Percentiles rank a stretch among this genome's conserved stretches.
These are phyloP conservation scores for Sigmodon hispidus DNA, from an alignment of 2,113 vertebrate genomes.

Conservation along the genomic window DNA sequence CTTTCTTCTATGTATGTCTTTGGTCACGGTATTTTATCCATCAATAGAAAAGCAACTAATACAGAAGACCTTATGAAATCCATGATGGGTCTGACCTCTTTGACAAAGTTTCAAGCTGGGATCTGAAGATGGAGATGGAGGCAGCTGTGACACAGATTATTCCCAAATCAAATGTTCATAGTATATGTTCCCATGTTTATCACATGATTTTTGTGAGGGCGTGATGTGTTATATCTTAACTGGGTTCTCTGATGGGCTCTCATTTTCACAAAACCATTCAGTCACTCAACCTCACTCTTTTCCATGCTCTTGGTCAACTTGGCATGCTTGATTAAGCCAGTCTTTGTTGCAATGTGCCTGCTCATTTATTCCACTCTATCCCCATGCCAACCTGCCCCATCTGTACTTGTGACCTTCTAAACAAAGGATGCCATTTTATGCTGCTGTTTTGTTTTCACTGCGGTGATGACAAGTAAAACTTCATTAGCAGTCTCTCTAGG, in stretches of 20 bases:
- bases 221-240: neutral
- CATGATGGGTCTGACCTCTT: neutral
- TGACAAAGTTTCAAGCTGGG: neutral
- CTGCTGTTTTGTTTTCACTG: constrained; percentile 52
- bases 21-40: neutral
- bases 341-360: neutral
- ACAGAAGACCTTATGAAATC: neutral
- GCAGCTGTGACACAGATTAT: neutral
- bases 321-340: neutral
- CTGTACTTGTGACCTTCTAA: constrained; percentile 44
- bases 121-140: neutral
- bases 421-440: constrained; percentile 53
- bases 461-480: constrained; percentile 21
- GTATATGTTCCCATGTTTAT: neutral
- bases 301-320: neutral
- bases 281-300: neutral
- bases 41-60: neutral
- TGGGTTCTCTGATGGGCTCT: neutral
- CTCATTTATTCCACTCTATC: neutral
- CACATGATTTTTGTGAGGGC: no score
- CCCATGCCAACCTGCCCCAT: neutral
- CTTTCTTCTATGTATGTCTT: neutral
- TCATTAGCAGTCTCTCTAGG: constrained; percentile 46
- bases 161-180: neutral
- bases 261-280: neutral